Base-by-base conservation (phyloP, 2,888 invertebrate genomes). In the Colletes collaris region DNA sequence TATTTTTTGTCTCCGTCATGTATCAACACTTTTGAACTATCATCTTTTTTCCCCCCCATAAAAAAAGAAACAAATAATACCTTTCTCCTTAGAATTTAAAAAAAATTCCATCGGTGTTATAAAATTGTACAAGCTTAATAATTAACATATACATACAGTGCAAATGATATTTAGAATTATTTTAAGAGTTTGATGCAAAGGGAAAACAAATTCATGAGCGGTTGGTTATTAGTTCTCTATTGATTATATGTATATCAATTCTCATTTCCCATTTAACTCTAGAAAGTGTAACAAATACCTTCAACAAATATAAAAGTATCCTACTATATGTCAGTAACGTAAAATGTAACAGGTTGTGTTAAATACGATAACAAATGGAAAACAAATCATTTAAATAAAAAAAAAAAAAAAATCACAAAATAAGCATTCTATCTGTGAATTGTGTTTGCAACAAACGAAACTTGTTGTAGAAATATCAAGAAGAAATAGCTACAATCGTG, bases 301-400 rank as follows among this genome's bases (percentile, higher is more conserved):
- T 79, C 71, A 86, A 86, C 82, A 82, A 82, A 84, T 76, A 72
- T 74, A 71, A 80, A 82, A 82, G 75, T 82, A 79, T 79, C 79
- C 58, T 76, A 79, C 62, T 70, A 79, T 82, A 73, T 70, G 80
- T 56, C 71, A 76, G 76, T 80, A 86, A 86, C 87, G 70, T 74
- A 86, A 85, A 82, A 73, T 84, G 73, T 86, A 86, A 86, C 86
- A 86, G 77, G 53, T 84, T 64, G 60, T 71, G 66, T 71, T 76
- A 84, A 77, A 86, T 82, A 81, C 68, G 74, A 86, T 75, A 86
- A 84, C 83, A 86, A 86, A 86, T 78, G 76, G 76, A 79, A 86
- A 83, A 86, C 76, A 84, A 77, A 76, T 82, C 53, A 70, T 69
- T 74, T 79, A 81, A 82, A 82, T 79, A 81, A 79, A 60, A 81